These are phyloP conservation scores for Poecile atricapillus DNA, from an alignment of 2,113 vertebrate species.

Conservation along the genomic window DNA sequence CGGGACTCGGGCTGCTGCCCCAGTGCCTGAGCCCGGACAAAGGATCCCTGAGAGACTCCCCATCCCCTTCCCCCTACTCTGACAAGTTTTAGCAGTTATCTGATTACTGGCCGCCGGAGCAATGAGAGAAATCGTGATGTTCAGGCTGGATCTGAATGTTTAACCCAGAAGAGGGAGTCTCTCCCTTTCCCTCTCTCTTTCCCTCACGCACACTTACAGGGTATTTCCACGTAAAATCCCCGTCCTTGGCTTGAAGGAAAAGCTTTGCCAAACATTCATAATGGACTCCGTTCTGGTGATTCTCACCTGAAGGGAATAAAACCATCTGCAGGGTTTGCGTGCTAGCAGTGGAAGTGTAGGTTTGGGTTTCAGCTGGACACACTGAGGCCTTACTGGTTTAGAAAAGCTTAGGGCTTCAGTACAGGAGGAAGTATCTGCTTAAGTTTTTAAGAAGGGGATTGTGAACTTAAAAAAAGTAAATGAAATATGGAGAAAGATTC, in stretches of 20 bases:
- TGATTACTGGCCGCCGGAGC: not conserved
- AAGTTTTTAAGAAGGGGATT: not conserved
- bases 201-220: not conserved
- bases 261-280: not conserved
- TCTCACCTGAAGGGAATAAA: not conserved
- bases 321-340: not conserved
- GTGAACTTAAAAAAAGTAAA: not conserved
- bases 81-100: not conserved
- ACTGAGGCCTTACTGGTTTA: not conserved
- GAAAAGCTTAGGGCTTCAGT: not conserved
- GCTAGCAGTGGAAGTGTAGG: not conserved
- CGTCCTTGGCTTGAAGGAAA: not conserved
- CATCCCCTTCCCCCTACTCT: not conserved
- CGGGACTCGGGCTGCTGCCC: not conserved
- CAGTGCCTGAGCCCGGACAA: not conserved
- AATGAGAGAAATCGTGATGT: not conserved
- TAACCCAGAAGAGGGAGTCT: slow-evolving; percentile 44
- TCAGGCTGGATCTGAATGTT: not conserved
- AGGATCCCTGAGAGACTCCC: not conserved
- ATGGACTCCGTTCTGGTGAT: not conserved
- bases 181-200: not conserved
- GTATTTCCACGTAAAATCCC: not conserved
- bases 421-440: not conserved
- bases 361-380: not conserved
- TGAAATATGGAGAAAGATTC: not conserved